Percentiles rank a stretch among this genome's conserved stretches.
Conservation (phyloP, 2,888 invertebrate species). For the Lasioglossum figueresi region DNA sequence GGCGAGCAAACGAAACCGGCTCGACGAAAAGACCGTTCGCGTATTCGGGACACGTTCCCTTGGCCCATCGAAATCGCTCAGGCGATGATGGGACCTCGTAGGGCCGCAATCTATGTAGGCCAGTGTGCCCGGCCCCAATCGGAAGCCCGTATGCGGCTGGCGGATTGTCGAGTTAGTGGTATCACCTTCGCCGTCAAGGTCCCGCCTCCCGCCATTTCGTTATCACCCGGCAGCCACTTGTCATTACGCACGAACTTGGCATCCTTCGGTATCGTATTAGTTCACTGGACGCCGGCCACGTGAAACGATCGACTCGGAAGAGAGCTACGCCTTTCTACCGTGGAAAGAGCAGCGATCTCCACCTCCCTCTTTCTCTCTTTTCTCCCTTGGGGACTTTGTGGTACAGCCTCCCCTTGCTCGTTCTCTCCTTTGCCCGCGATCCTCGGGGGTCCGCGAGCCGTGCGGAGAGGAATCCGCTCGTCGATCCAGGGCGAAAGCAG, state of each 20-base stretch:
- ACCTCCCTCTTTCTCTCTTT: neutral
- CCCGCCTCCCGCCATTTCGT: constrained; percentile 69
- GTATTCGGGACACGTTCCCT: constrained; percentile 28
- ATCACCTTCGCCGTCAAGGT: constrained; percentile 81
- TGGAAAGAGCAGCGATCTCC: neutral
- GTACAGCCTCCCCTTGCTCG: neutral
- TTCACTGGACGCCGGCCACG: constrained; percentile 28
- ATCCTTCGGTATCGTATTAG: constrained; percentile 56
- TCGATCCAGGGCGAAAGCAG: constrained; percentile 22
- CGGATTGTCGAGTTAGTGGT: constrained; percentile 54
- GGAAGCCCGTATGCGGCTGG: constrained; percentile 79
- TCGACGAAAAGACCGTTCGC: neutral
- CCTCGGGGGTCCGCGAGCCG: neutral
- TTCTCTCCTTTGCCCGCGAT: neutral
- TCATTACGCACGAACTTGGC: constrained; percentile 43
- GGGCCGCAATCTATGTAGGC: constrained; percentile 78
- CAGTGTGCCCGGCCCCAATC: constrained; percentile 74
- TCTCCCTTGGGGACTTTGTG: neutral
- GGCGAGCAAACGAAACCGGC: neutral
- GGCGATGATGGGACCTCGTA: constrained; percentile 61
- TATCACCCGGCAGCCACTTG: constrained; percentile 61
- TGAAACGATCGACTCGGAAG: neutral
- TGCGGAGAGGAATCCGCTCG: constrained; percentile 8
- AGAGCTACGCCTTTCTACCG: neutral
- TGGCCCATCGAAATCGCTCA: neutral